Conservation (phyloP, 1,140 invertebrate genomes). For the Cyphomyrmex costatus region DNA sequence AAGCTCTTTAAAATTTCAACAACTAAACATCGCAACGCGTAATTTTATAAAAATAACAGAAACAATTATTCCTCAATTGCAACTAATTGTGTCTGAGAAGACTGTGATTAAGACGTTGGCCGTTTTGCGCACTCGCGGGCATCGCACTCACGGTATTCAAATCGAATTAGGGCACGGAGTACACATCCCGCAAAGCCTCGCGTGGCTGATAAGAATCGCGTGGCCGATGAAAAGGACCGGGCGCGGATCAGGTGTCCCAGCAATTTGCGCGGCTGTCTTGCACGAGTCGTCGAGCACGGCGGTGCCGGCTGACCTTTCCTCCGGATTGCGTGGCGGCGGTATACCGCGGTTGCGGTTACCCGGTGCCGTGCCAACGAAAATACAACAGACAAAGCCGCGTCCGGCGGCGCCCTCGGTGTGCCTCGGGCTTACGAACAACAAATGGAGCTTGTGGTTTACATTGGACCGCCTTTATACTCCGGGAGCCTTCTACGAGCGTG, state of each 20-base stretch:
- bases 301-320: constrained; percentile 66
- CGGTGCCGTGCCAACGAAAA: constrained; percentile 69
- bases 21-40: background rate
- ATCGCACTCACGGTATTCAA: background rate
- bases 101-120: background rate
- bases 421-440: constrained; percentile 70
- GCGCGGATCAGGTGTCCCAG: background rate
- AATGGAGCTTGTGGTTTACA: constrained; percentile 74
- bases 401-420: background rate
- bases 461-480: constrained; percentile 66
- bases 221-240: constrained; percentile 33
- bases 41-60: background rate
- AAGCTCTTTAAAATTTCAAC: background rate
- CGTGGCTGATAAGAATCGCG: constrained; percentile 23
- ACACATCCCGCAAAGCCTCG: background rate
- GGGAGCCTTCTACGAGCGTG: constrained; percentile 16
- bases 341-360: background rate
- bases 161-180: background rate
- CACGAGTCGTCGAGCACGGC: constrained; percentile 15
- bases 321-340: constrained; percentile 45
- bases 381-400: constrained; percentile 51
- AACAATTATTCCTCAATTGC: background rate
- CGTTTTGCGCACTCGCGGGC: constrained; percentile 6
- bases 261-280: constrained; percentile 44
- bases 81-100: background rate